phyloP scores from a whole-genome alignment of 2,113 vertebrate genomes.

The Chaenogobius annularis region DNA sequence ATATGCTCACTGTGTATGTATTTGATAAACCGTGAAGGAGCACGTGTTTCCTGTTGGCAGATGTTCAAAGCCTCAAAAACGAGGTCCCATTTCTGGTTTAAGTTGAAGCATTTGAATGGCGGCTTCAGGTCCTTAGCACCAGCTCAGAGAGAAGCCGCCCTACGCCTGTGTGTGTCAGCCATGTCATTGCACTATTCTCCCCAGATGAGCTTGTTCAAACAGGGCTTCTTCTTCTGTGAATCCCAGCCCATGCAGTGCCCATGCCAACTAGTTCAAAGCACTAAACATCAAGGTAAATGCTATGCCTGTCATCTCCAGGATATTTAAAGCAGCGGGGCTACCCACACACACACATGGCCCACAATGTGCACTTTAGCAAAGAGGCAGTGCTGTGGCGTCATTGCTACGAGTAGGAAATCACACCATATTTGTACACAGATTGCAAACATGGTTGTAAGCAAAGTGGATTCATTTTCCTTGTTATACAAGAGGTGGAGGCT shows the following conservation, averaged over 20 bases:
- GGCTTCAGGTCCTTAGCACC: slow-evolving; percentile 57
- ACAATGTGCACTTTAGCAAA: slow-evolving; percentile 60
- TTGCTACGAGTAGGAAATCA: slow-evolving; percentile 46
- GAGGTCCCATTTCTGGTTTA: slow-evolving; percentile 57
- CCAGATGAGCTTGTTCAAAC: slow-evolving; percentile 78
- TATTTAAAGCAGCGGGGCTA: slow-evolving; percentile 58
- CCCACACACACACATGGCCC: slow-evolving; percentile 48
- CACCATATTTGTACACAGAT: slow-evolving; percentile 41
- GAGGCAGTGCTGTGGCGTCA: slow-evolving; percentile 35
- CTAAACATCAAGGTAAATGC: slow-evolving; percentile 77
- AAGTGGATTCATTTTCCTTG: slow-evolving; percentile 15
- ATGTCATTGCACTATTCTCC: slow-evolving; percentile 63
- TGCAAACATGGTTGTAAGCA: slow-evolving; percentile 38
- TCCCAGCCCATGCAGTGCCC: slow-evolving; percentile 53
- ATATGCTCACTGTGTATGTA: slow-evolving; percentile 30
- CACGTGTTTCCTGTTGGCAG: slow-evolving; percentile 43
- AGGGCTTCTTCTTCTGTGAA: slow-evolving; percentile 61
- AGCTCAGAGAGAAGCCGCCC: slow-evolving; percentile 62
- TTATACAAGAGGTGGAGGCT: background rate
- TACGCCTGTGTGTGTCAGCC: slow-evolving; percentile 62
- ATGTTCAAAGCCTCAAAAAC: slow-evolving; percentile 51
- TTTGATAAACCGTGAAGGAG: background rate
- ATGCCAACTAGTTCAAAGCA: slow-evolving; percentile 74
- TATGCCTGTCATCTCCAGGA: slow-evolving; percentile 71
- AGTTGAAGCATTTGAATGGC: slow-evolving; percentile 65